Evolutionary conservation across 2,888 invertebrate species (phyloP).

Genomic region (Lasioglossum lativentre): DNA sequence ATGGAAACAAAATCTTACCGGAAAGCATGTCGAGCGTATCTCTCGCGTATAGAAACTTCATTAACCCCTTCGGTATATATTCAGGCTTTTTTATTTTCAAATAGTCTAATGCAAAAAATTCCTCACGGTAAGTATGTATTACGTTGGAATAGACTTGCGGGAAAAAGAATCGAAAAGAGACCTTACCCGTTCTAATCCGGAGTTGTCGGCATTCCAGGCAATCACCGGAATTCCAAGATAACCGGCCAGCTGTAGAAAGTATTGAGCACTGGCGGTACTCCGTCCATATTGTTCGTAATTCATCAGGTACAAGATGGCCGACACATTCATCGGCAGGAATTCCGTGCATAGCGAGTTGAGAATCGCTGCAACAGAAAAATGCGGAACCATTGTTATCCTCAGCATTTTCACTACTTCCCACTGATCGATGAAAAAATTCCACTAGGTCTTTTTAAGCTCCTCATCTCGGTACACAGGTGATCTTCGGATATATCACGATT

Average conservation of each 20-base stretch:
- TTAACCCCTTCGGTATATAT: neutral
- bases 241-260: slow-evolving; percentile 96
- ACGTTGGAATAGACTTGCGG: neutral
- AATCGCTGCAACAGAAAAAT: slow-evolving; percentile 89
- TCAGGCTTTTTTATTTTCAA: neutral
- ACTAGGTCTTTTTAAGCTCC: neutral
- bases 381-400: neutral
- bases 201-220: slow-evolving; percentile 99
- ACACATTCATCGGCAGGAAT: slow-evolving; percentile 95
- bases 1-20: neutral
- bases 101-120: no score
- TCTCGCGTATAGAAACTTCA: neutral
- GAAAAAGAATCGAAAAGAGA: neutral
- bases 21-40: neutral
- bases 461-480: no score
- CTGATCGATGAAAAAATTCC: neutral
- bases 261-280: slow-evolving; percentile 97
- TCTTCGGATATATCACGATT: neutral
- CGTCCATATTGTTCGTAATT: slow-evolving; percentile 97
- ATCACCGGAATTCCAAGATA: slow-evolving; percentile 98
- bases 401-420: neutral
- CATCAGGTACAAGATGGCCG: slow-evolving; percentile 97
- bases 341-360: slow-evolving; percentile 95
- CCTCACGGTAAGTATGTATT: no score
- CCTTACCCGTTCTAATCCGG: slow-evolving; percentile 89